Conservation (phyloP, 2,797 vertebrate genomes). For the Gallinago stenura region DNA sequence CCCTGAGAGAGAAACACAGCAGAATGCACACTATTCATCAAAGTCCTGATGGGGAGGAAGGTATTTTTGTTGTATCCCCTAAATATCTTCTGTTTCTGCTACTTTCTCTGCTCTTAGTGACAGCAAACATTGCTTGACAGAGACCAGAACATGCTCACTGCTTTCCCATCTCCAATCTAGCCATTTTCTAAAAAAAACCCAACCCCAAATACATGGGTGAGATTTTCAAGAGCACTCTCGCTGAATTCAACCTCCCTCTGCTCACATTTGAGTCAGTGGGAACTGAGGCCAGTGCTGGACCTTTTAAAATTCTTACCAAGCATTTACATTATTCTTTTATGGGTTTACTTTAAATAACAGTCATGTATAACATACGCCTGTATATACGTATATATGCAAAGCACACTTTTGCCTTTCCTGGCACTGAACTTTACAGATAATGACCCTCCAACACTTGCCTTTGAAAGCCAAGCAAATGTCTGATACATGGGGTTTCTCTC, state of each 20-base stretch:
- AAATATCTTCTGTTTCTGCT: slow-evolving; percentile 1
- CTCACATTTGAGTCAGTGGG: not conserved
- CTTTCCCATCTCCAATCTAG: not conserved
- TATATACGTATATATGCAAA: not conserved
- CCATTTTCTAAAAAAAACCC: not conserved
- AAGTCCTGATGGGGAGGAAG: slow-evolving; percentile 9
- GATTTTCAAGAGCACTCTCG: slow-evolving; percentile 14
- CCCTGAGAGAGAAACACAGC: not conserved
- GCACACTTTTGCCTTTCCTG: not conserved
- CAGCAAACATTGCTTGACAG: slow-evolving; percentile 2
- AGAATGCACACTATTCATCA: not conserved
- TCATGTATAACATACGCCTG: not conserved
- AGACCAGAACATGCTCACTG: slow-evolving; percentile 14
- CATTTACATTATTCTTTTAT: slow-evolving; percentile 49
- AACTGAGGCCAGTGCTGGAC: not conserved
- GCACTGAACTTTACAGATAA: not conserved
- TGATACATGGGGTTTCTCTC: not conserved
- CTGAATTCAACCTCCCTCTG: not conserved
- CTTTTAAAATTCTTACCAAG: slow-evolving; percentile 30
- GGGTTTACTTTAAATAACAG: slow-evolving; percentile 46
- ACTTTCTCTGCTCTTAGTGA: slow-evolving; percentile 2
- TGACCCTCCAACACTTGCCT: not conserved
- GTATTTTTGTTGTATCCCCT: slow-evolving; percentile 10
- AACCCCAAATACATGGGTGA: not conserved
- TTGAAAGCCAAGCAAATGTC: not conserved